Conservation (phyloP, 2,888 invertebrate genomes). For the Cosmia pyralina region DNA sequence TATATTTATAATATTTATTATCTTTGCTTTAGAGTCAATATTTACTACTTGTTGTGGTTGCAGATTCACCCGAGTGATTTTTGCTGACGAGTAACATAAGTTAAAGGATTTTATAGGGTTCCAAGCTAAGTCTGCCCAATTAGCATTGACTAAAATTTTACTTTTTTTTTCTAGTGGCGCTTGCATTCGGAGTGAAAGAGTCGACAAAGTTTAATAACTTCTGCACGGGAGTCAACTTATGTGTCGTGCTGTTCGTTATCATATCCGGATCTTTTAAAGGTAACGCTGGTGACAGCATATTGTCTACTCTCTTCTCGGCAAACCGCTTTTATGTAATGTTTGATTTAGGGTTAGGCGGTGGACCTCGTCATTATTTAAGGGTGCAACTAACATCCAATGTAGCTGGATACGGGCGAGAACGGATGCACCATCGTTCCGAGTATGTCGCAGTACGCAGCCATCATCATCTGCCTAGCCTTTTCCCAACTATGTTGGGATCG, state of each 20-base stretch:
- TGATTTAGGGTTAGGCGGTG: not conserved
- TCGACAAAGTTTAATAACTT: slow-evolving; percentile 96
- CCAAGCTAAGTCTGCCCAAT: too few species aligned
- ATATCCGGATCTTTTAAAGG: slow-evolving; percentile 94
- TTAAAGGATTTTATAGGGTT: too few species aligned
- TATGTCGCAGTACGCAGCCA: not conserved
- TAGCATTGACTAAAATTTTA: not conserved
- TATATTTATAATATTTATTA: too few species aligned
- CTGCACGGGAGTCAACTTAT: slow-evolving; percentile 95
- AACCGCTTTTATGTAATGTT: not conserved
- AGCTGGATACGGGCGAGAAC: not conserved
- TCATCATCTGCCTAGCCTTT: not conserved
- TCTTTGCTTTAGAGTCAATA: too few species aligned
- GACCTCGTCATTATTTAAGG: not conserved
- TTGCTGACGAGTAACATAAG: too few species aligned
- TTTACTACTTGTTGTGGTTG: too few species aligned
- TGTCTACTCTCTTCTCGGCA: not conserved
- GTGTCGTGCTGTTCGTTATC: slow-evolving; percentile 95
- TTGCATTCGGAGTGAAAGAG: slow-evolving; percentile 96
- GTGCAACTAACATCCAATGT: not conserved
- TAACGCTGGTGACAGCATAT: not conserved
- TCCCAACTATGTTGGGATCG: too few species aligned
- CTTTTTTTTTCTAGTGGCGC: slow-evolving; percentile 87
- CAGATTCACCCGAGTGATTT: too few species aligned
- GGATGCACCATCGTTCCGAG: not conserved